Base-by-base conservation (phyloP, 1,140 invertebrate species). In the Bombus ignitus region DNA sequence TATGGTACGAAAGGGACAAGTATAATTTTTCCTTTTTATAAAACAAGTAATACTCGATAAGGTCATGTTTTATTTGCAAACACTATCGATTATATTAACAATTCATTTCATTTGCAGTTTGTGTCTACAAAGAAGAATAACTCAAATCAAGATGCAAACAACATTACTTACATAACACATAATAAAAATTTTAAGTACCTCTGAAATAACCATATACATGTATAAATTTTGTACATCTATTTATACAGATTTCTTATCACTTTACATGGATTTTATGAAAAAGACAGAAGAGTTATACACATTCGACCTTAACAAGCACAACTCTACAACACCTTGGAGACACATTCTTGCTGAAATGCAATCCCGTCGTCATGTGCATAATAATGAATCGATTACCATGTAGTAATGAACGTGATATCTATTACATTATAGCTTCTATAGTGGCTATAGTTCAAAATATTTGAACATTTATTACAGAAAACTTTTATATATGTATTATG, bases 271-370 rank as follows among this genome's bases (percentile, higher is more conserved):
- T n/a, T 62, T 62, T 62, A n/a, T n/a, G n/a, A 25, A 32, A 44
- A 42, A n/a, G 12, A 15, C 10, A 42, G 8, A 12, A 42, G 12
- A 39, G 35, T 76, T 15, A 18, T 39, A 28, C 59, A n/a, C 28
- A n/a, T n/a, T 62, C 10, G 28, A 62, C 28, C 62, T 39, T 76
- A 62, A n/a, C 28, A n/a, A 42, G 3, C 35, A n/a, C 28, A 65
- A 77, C 65, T 42, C 28, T 65, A 37, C 39, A 78, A 62, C 18
- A 18, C 5, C 13, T 18, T 32, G 35, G 37, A 66, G 12, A 35
- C n/a, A 32, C 25, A 35, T 78, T 78, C n/a, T 62, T 44, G 5
- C 3, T 66, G 42, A 68, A 82, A 75, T 66, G 42, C 59, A 82
- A 66, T 32, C 9, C 25, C 2, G 2, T 66, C 25, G 39, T 25